Evolutionary conservation across 2,797 vertebrate genomes (phyloP).

Genomic region (Euthynnus affinis): DNA sequence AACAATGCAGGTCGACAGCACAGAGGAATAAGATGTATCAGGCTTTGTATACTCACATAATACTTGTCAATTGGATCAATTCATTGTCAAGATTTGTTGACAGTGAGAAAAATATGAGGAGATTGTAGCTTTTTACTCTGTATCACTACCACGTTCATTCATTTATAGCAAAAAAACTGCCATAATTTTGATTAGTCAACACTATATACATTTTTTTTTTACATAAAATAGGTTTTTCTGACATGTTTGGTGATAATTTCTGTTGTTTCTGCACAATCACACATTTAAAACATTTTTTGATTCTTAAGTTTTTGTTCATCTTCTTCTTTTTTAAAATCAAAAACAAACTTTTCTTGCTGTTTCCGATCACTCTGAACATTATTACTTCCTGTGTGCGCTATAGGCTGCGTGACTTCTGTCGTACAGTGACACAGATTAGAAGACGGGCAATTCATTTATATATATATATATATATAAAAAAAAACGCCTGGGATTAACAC

Average conservation of each 20-base stretch:
- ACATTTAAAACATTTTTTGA: too few species aligned
- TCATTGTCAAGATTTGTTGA: too few species aligned
- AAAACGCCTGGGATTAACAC: constrained; percentile 51
- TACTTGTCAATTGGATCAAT: too few species aligned
- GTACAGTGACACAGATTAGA: neutral
- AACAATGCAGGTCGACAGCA: too few species aligned
- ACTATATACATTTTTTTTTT: too few species aligned
- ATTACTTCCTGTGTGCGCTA: neutral
- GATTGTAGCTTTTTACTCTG: neutral
- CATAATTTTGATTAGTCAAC: neutral
- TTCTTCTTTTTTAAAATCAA: too few species aligned
- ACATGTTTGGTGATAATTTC: neutral
- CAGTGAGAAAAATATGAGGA: too few species aligned
- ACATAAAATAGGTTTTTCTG: neutral
- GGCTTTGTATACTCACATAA: too few species aligned
- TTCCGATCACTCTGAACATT: too few species aligned
- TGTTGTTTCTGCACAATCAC: neutral
- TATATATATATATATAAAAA: too few species aligned
- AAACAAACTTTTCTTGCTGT: neutral
- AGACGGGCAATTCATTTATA: constrained; percentile 24
- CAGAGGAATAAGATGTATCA: too few species aligned
- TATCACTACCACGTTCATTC: neutral
- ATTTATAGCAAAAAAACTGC: too few species aligned
- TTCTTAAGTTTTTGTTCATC: neutral
- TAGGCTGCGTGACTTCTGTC: neutral